These are phyloP conservation scores for Cephonodes hylas DNA, from an alignment of 2,888 invertebrate species.

Conservation along the genomic window DNA sequence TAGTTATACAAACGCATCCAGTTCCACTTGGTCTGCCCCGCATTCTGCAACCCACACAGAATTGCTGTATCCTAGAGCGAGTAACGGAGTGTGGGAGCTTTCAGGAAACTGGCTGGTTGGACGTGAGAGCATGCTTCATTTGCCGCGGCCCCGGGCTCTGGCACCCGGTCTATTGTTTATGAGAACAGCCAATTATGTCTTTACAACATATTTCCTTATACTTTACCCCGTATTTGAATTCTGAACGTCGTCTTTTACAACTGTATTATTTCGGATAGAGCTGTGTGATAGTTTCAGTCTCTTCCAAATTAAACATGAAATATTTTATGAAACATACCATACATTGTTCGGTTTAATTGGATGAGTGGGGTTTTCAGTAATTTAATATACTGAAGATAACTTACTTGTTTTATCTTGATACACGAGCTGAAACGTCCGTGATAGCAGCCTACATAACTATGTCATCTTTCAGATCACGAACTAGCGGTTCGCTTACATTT, in stretches of 20 bases:
- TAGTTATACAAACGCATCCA: conserved; percentile 47
- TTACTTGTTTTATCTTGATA: too few species aligned
- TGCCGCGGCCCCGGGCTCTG: conserved; percentile 59
- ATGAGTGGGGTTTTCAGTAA: too few species aligned
- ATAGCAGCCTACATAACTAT: too few species aligned
- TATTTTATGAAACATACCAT: too few species aligned
- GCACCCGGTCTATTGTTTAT: conserved; percentile 69
- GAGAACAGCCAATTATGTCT: conserved; percentile 70
- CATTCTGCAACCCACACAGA: conserved; percentile 13
- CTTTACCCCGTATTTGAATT: conserved; percentile 35
- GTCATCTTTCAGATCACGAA: too few species aligned
- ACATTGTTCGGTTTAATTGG: too few species aligned
- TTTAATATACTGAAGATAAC: too few species aligned
- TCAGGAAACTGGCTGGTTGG: conserved; percentile 43
- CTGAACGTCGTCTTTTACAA: background rate
- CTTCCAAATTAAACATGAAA: too few species aligned
- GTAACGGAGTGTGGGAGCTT: conserved; percentile 30
- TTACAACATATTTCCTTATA: conserved; percentile 60
- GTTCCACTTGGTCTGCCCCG: conserved; percentile 31
- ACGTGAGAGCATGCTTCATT: conserved; percentile 73
- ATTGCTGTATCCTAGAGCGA: conserved; percentile 16
- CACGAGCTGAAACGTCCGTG: too few species aligned
- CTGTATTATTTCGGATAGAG: background rate
- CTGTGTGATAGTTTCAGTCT: background rate
- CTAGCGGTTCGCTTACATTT: too few species aligned